Percentiles rank a stretch among this genome's conserved stretches.
Evolutionary conservation across 2,797 vertebrate genomes (phyloP).

Genomic region (Chrysocyon brachyurus): DNA sequence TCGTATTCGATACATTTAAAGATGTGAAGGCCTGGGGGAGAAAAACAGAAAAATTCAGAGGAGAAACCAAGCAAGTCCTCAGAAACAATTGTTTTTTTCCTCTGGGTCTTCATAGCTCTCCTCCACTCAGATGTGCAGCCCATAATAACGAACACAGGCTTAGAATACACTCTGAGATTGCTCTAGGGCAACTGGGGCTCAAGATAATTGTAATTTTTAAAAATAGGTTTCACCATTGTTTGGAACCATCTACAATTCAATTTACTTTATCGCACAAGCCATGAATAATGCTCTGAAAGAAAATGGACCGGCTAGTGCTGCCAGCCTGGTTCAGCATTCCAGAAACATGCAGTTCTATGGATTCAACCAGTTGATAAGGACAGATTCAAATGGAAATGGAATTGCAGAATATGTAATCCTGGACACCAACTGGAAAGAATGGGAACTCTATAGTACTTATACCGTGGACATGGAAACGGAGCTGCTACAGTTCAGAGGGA

Average conservation of each 20-base stretch:
- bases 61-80: constrained; percentile 72
- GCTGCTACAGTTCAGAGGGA: constrained; percentile 88
- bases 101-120: constrained; percentile 71
- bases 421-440: constrained; percentile 91
- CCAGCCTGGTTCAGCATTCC: constrained; percentile 91
- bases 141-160: constrained; percentile 74
- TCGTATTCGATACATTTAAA: constrained; percentile 81
- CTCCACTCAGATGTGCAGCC: constrained; percentile 57
- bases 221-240: constrained; percentile 95
- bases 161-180: constrained; percentile 67
- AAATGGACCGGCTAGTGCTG: constrained; percentile 88
- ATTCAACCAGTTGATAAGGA: constrained; percentile 93
- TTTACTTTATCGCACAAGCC: constrained; percentile 94
- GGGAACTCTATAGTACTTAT: constrained; percentile 91
- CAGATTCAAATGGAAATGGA: constrained; percentile 89
- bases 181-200: constrained; percentile 68
- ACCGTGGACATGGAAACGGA: constrained; percentile 89
- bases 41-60: constrained; percentile 67
- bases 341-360: constrained; percentile 93
- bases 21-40: constrained; percentile 58
- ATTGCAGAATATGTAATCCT: constrained; percentile 92
- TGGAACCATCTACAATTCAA: constrained; percentile 96
- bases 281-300: constrained; percentile 91
- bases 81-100: constrained; percentile 48
- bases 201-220: constrained; percentile 80